Percentiles rank a stretch among this genome's conserved stretches.
Conservation (phyloP, 1,140 invertebrate species). For the Temnothorax longispinosus region DNA sequence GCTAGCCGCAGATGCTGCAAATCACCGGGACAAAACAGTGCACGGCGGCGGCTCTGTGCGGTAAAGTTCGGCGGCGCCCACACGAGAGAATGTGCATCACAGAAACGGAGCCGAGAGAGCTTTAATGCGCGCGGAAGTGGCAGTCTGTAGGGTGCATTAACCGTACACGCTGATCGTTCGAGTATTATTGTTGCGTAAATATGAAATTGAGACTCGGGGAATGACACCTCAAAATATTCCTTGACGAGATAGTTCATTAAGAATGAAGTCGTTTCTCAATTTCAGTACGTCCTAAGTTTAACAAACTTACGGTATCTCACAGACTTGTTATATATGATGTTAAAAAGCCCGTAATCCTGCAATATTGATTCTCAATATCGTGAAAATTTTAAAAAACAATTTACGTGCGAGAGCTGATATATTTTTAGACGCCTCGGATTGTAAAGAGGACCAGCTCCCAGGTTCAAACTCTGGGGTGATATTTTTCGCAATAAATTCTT, state of each 20-base stretch:
- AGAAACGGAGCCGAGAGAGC: constrained; percentile 21
- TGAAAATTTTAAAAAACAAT: neutral
- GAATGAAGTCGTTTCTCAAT: neutral
- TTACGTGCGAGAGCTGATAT: neutral
- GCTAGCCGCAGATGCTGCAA: constrained; percentile 84
- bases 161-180: neutral
- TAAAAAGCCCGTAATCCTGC: neutral
- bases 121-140: constrained; percentile 44
- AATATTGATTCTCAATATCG: neutral
- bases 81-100: constrained; percentile 53
- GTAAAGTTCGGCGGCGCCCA: constrained; percentile 78
- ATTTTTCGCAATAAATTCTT: too few species aligned
- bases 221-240: neutral
- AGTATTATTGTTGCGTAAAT: constrained; percentile 28
- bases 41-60: constrained; percentile 52
- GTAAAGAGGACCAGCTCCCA: too few species aligned
- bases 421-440: neutral
- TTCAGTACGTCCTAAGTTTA: neutral
- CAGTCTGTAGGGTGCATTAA: constrained; percentile 39
- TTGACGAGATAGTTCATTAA: neutral
- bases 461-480: too few species aligned
- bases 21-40: constrained; percentile 84
- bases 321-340: neutral
- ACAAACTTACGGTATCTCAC: neutral
- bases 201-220: neutral